Percentiles rank a stretch among this genome's conserved stretches.
Conservation (phyloP, 2,888 invertebrate genomes). For the Platerodrilus igneus region DNA sequence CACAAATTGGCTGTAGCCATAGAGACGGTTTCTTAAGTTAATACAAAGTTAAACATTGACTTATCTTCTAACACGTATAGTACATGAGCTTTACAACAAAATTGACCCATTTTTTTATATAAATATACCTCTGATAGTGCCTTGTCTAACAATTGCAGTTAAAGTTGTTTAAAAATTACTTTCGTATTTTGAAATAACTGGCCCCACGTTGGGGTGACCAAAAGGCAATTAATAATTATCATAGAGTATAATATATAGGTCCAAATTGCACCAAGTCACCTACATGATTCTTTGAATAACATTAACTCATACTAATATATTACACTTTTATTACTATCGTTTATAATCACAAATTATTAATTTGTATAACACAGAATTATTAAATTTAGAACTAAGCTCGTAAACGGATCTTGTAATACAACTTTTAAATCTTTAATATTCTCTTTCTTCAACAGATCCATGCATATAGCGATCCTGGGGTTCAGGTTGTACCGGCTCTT, state of each 20-base stretch:
- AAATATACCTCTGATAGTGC: conserved; percentile 37
- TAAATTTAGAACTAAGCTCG: too few relatives aligned
- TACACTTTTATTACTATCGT: too few relatives aligned
- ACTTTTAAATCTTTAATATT: conserved; percentile 39
- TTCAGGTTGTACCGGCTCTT: conserved; percentile 60
- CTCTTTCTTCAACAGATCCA: conserved; percentile 49
- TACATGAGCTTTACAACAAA: conserved; percentile 34
- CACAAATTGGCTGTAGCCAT: conserved; percentile 13
- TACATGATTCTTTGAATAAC: too few relatives aligned
- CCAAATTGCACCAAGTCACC: too few relatives aligned
- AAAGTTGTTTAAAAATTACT: too few relatives aligned
- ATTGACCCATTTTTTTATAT: conserved; percentile 42
- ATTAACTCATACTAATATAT: too few relatives aligned
- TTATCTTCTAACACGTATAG: conserved; percentile 6
- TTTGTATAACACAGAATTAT: too few relatives aligned
- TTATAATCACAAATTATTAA: too few relatives aligned
- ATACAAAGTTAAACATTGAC: conserved; percentile 14
- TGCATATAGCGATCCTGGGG: conserved; percentile 57
- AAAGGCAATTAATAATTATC: conserved; percentile 20
- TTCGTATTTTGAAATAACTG: conserved; percentile 13
- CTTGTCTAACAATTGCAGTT: conserved; percentile 32
- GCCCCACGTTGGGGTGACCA: conserved; percentile 16
- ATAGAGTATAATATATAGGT: too few relatives aligned
- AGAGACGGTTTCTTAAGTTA: conserved; percentile 9
- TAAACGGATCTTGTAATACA: too few relatives aligned